Evolutionary conservation across 2,113 vertebrate genomes (phyloP).

Genomic region (Nothoprocta perdicaria): DNA sequence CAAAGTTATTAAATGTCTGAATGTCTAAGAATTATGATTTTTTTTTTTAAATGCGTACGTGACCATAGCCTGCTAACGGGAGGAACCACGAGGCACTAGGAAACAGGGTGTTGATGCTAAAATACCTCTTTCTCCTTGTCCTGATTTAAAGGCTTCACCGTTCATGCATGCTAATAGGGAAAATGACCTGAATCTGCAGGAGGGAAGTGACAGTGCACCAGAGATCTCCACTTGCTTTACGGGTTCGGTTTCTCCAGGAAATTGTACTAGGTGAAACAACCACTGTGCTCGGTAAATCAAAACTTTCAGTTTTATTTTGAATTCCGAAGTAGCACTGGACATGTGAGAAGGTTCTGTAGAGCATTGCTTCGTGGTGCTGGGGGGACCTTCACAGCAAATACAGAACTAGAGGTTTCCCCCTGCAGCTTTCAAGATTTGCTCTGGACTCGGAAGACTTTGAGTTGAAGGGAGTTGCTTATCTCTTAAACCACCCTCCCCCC

Average conservation of each 20-base stretch:
- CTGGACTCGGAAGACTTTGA: neutral
- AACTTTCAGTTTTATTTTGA: neutral
- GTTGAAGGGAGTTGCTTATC: neutral
- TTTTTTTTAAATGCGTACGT: neutral
- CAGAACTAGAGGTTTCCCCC: neutral
- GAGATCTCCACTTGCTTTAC: neutral
- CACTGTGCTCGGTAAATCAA: rapidly evolving
- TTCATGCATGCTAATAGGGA: neutral
- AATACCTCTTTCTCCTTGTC: neutral
- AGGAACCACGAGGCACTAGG: neutral
- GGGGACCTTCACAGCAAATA: neutral
- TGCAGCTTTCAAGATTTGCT: neutral
- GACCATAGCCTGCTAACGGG: neutral
- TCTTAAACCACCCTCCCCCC: neutral
- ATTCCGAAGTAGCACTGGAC: neutral
- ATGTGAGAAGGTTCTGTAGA: neutral
- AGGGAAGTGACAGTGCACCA: neutral
- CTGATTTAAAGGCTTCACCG: neutral
- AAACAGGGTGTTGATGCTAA: neutral
- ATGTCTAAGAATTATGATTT: constrained; percentile 1
- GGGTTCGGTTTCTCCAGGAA: neutral
- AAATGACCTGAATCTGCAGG: constrained; percentile 1
- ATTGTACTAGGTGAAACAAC: neutral
- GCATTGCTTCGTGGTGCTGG: neutral
- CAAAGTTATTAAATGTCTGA: constrained; percentile 3